Percentiles rank a stretch among this genome's conserved stretches.
These are phyloP conservation scores for Uloborus diversus DNA, from an alignment of 1,140 invertebrate genomes.

Conservation along the genomic window DNA sequence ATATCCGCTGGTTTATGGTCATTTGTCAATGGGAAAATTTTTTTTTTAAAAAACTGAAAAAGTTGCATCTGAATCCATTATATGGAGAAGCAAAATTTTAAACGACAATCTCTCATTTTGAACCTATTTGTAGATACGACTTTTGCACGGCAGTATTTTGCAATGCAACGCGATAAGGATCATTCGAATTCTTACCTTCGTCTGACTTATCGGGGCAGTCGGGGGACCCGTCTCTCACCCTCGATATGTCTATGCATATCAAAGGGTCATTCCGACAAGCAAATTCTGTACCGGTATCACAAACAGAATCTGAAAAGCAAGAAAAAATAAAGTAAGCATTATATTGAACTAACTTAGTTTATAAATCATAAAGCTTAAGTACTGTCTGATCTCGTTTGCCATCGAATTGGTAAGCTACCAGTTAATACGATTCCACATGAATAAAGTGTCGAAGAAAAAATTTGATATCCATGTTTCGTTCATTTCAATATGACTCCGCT, in stretches of 20 bases:
- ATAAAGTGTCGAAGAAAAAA: no score
- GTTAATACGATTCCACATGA: no score
- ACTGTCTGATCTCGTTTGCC: no score
- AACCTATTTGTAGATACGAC: not conserved
- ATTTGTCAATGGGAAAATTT: no score
- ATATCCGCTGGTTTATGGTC: no score
- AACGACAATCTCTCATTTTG: not conserved
- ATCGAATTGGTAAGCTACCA: no score
- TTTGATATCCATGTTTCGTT: no score
- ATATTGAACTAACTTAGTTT: not conserved
- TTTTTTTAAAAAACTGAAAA: no score
- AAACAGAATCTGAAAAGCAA: slow-evolving; percentile 10
- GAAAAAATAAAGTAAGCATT: not conserved
- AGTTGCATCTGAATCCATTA: no score
- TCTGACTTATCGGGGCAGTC: slow-evolving; percentile 62
- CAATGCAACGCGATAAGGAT: no score
- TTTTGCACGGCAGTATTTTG: not conserved
- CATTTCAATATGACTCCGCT: no score
- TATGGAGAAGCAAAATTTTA: not conserved
- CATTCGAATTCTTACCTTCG: slow-evolving; percentile 58
- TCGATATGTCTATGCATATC: slow-evolving; percentile 59
- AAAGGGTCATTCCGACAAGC: slow-evolving; percentile 27
- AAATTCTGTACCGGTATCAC: slow-evolving; percentile 40
- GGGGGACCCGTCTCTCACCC: slow-evolving; percentile 59
- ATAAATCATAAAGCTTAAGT: not conserved